phyloP scores from a whole-genome alignment of 2,888 invertebrate genomes.

The Seira ritae region DNA sequence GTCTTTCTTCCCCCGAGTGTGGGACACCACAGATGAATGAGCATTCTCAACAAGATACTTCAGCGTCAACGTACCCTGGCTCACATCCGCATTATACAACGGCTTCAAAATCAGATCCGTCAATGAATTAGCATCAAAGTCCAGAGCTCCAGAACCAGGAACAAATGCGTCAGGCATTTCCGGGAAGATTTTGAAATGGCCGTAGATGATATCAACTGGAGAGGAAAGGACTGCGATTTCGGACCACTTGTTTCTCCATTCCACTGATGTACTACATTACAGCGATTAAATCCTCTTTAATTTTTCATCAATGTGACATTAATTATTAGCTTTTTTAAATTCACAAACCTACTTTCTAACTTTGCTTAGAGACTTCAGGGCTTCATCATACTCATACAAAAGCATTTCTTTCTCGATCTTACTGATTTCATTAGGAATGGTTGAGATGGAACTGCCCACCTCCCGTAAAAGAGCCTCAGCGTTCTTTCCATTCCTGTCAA shows the following conservation, averaged over 20 bases:
- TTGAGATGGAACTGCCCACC: slow-evolving; percentile 57
- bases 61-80: slow-evolving; percentile 66
- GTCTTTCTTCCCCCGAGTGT: slow-evolving; percentile 60
- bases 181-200: slow-evolving; percentile 72
- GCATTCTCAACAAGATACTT: slow-evolving; percentile 68
- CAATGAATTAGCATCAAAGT: slow-evolving; percentile 68
- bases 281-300: too few relatives aligned
- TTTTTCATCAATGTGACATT: neutral
- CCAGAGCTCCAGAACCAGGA: slow-evolving; percentile 66
- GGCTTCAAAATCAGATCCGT: slow-evolving; percentile 71
- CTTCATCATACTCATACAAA: slow-evolving; percentile 70
- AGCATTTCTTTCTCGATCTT: slow-evolving; percentile 68
- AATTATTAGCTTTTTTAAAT: slow-evolving; percentile 6
- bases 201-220: slow-evolving; percentile 70
- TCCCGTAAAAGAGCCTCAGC: slow-evolving; percentile 55
- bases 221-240: slow-evolving; percentile 70
- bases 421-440: slow-evolving; percentile 66
- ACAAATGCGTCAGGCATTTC: slow-evolving; percentile 71
- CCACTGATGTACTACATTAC: slow-evolving; percentile 61
- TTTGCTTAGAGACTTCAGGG: slow-evolving; percentile 69
- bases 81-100: slow-evolving; percentile 65
- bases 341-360: slow-evolving; percentile 64
- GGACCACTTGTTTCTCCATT: slow-evolving; percentile 70
- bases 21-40: slow-evolving; percentile 58
- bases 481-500: slow-evolving; percentile 55